A percentile compares a stretch with the other conserved stretches of the same genome.
Evolutionary conservation across 2,888 invertebrate species (phyloP).

Genomic region (Tachina fera): DNA sequence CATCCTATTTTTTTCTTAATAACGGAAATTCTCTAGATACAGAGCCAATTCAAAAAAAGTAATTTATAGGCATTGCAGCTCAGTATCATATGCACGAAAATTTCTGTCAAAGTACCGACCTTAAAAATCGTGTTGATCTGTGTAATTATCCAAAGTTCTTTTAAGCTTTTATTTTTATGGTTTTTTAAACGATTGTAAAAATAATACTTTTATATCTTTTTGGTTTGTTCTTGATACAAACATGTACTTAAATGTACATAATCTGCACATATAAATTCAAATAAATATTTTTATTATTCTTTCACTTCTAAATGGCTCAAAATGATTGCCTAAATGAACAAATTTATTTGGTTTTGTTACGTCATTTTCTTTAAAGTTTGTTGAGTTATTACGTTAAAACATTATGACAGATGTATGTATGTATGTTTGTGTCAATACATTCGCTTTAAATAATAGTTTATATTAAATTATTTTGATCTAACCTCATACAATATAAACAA

Average conservation of each 20-base stretch:
- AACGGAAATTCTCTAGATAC: too few species aligned
- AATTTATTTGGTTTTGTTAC: conserved; percentile 12
- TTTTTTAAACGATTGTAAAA: conserved; percentile 83
- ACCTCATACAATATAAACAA: conserved; percentile 14
- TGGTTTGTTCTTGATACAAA: conserved; percentile 9
- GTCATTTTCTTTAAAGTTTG: conserved; percentile 16
- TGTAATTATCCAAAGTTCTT: background rate
- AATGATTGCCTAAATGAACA: conserved; percentile 47
- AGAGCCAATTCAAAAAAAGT: too few species aligned
- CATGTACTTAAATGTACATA: conserved; percentile 29
- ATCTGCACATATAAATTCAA: conserved; percentile 46
- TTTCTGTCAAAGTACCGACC: too few species aligned
- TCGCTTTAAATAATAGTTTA: conserved; percentile 10
- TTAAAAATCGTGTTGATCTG: too few species aligned
- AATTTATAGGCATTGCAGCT: too few species aligned
- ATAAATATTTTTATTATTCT: conserved; percentile 61
- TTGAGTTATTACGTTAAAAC: conserved; percentile 23
- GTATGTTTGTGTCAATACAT: too few species aligned
- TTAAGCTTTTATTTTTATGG: conserved; percentile 80
- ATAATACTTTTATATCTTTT: conserved; percentile 52
- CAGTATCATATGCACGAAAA: too few species aligned
- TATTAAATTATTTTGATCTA: conserved; percentile 11
- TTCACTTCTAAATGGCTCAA: conserved; percentile 54
- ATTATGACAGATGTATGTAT: background rate
- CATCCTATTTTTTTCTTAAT: too few species aligned